Evolutionary conservation across 1,140 invertebrate species (phyloP), one percentile per base, ranked within the genome.

Genomic region (Phenacoccus solenopsis): DNA sequence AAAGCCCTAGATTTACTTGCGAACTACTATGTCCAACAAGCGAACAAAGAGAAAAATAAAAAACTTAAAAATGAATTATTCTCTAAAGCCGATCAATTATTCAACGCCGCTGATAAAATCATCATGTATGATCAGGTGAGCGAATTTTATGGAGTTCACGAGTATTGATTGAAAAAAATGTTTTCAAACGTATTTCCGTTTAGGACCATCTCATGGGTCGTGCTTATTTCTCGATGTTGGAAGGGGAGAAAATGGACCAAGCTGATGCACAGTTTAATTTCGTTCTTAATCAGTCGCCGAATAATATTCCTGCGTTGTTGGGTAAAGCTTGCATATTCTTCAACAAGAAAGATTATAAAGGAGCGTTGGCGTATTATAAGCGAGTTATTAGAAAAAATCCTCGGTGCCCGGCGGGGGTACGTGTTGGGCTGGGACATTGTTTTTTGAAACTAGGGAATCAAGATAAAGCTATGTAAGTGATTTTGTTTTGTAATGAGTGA

Each of bases 211-310:
- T 99, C 72, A 83, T 99, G 72, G 96, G 96, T 1, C 81, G 97
- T 77, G 98, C 98, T 12, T 99, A 98, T 78, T 98, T 98, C 76
- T 99, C 95, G 78, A 81, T 99, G 2, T 82, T 98, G 21, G 96
- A 99, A 82, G 96, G 96, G 12, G 96, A 98, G 77, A 99, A 99
- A 83, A 95, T 98, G 91, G 96, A 99, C 70, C 96, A 99, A 81
- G 98, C 98, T 12, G 97, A 99, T 85, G 93, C 94, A 1, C 98
- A 99, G 78, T 99, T 99, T 76, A 98, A 99, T 82, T 99, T 99
- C 81, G 97, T 99, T 0, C 80, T 99, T 0, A 96, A 97, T 81
- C 90, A 98, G 77, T 91, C 91, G 1, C 90, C 89, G 9, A 96
- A 94, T 75, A 98, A 98, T 82, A 97, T 99, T 73, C 96, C 96